phyloP scores from a whole-genome alignment of 2,888 invertebrate genomes.

The Nasonia oneida region DNA sequence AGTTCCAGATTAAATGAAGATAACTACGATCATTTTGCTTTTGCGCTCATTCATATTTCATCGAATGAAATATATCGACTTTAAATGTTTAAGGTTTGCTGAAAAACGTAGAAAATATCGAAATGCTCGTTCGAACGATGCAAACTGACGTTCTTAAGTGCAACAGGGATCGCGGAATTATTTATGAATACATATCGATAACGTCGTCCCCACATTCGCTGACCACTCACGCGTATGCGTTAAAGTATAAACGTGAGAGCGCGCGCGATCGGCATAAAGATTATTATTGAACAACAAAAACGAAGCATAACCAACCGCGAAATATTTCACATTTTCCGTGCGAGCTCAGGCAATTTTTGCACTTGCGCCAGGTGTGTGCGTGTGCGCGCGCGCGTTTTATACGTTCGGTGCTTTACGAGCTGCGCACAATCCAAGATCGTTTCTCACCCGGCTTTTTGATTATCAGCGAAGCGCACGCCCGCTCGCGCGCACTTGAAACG shows the following conservation, averaged over 20 bases:
- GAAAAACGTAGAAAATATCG: too few species aligned
- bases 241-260: too few species aligned
- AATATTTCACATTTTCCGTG: neutral
- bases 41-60: too few species aligned
- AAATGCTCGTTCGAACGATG: too few species aligned
- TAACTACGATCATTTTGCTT: neutral
- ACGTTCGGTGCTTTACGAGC: conserved; percentile 17
- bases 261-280: too few species aligned
- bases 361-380: neutral
- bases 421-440: conserved; percentile 30
- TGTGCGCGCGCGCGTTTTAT: neutral
- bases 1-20: neutral
- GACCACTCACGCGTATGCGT: too few species aligned
- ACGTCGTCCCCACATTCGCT: too few species aligned
- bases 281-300: neutral
- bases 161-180: too few species aligned
- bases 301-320: neutral
- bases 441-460: conserved; percentile 34
- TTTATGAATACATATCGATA: too few species aligned
- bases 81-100: too few species aligned
- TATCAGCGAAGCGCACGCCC: conserved; percentile 17
- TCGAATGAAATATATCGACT: too few species aligned
- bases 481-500: neutral
- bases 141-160: too few species aligned
- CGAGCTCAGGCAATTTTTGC: neutral